Conservation (phyloP, 1,140 invertebrate genomes). For the Aphelenchoides avenae region DNA sequence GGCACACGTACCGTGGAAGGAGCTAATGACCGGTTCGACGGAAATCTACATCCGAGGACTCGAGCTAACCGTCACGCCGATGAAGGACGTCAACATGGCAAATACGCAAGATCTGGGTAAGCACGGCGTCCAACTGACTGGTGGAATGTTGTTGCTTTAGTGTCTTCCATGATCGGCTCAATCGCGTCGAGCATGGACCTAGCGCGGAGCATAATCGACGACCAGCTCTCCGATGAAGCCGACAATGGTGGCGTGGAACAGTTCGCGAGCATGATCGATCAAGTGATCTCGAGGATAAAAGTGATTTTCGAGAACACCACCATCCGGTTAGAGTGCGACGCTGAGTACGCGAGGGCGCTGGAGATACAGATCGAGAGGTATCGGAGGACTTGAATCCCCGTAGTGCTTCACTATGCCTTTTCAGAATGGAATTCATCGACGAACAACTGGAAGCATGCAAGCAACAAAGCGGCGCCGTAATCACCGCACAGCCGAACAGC, state of each 20-base stretch:
- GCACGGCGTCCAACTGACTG: neutral
- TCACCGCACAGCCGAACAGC: conserved; percentile 30
- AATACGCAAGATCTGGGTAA: conserved; percentile 43
- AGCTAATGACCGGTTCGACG: conserved; percentile 31
- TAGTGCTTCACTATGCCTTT: conserved; percentile 10
- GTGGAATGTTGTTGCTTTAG: conserved; percentile 23
- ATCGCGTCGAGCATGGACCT: conserved; percentile 43
- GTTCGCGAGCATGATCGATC: conserved; percentile 42
- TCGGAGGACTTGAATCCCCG: conserved; percentile 3
- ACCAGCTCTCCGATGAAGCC: conserved; percentile 17
- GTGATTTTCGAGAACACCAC: conserved; percentile 32
- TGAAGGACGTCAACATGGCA: conserved; percentile 28
- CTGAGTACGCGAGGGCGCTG: conserved; percentile 33
- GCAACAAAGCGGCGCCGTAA: neutral
- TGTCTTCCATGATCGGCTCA: conserved; percentile 30
- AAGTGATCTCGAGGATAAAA: conserved; percentile 42
- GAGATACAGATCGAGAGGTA: conserved; percentile 47
- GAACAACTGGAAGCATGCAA: conserved; percentile 33
- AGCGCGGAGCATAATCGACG: conserved; percentile 23
- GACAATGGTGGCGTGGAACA: conserved; percentile 39
- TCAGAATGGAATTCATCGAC: conserved; percentile 47
- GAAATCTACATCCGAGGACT: conserved; percentile 33
- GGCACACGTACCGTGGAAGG: conserved; percentile 33
- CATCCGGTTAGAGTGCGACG: conserved; percentile 33
- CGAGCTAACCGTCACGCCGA: conserved; percentile 33